Evolutionary conservation across 2,797 vertebrate species (phyloP).

Genomic region (Schizothorax lantsangensis): DNA sequence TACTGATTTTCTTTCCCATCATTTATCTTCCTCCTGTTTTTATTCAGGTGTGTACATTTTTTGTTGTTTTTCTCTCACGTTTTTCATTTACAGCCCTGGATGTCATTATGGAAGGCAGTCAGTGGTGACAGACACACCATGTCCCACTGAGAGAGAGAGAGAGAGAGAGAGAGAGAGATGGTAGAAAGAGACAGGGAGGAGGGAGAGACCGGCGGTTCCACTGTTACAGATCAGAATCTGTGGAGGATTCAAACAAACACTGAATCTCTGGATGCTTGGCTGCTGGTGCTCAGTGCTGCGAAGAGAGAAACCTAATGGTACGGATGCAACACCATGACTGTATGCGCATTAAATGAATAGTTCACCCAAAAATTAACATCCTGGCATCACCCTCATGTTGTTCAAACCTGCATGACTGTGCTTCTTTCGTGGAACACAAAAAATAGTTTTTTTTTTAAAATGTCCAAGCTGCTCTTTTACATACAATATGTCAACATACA

Average conservation of each 20-base stretch:
- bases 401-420: neutral
- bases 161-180: neutral
- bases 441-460: neutral
- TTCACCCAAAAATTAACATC: neutral
- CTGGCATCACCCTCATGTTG: neutral
- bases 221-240: neutral
- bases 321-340: neutral
- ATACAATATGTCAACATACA: neutral
- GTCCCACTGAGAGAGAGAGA: slow-evolving; percentile 34
- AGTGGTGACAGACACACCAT: slow-evolving; percentile 59
- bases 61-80: neutral
- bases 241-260: slow-evolving; percentile 2
- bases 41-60: neutral
- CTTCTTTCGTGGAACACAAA: neutral
- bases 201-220: neutral
- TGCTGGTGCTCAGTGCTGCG: neutral
- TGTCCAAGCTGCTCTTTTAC: neutral
- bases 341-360: neutral
- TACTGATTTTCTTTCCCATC: neutral
- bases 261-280: neutral
- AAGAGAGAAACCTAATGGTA: neutral
- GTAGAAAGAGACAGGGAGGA: slow-evolving; percentile 4
- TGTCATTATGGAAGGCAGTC: slow-evolving; percentile 49
- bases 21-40: neutral
- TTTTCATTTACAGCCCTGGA: slow-evolving; percentile 23